A percentile compares a stretch with the other conserved stretches of the same genome.
Evolutionary conservation across 1,140 invertebrate genomes (phyloP).

Genomic region (Lordiphosa stackelbergi): DNA sequence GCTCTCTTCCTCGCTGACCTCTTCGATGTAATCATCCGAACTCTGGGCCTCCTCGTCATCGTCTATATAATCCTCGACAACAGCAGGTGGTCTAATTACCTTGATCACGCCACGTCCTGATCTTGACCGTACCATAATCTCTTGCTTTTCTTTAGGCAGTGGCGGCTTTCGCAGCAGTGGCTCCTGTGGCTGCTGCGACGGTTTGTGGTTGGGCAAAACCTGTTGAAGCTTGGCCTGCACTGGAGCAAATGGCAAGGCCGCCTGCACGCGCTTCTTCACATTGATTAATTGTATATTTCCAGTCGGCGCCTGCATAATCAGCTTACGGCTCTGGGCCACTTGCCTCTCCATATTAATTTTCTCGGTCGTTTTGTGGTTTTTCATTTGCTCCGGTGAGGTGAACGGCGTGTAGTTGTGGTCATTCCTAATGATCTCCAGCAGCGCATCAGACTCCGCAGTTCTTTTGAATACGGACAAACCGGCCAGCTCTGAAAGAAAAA

Average conservation of each 20-base stretch:
- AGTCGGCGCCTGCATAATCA: constrained; percentile 40
- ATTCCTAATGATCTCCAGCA: constrained; percentile 79
- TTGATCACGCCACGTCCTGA: constrained; percentile 27
- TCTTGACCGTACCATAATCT: constrained; percentile 18
- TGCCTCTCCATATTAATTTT: constrained; percentile 47
- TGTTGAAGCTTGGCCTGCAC: constrained; percentile 28
- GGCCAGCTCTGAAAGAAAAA: constrained; percentile 68
- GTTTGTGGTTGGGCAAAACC: constrained; percentile 10
- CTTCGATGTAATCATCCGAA: constrained; percentile 71
- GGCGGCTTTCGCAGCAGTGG: constrained; percentile 17
- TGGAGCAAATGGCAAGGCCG: constrained; percentile 21
- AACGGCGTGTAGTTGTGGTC: constrained; percentile 84
- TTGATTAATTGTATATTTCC: constrained; percentile 44
- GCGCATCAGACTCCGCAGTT: constrained; percentile 60
- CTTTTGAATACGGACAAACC: constrained; percentile 57
- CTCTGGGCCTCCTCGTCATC: constrained; percentile 59
- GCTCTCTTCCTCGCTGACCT: constrained; percentile 56
- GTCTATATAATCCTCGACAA: constrained; percentile 43
- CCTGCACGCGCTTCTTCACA: constrained; percentile 41
- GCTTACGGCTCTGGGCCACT: constrained; percentile 40
- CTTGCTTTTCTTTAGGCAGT: constrained; percentile 27
- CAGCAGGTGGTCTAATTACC: constrained; percentile 26
- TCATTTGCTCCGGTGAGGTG: constrained; percentile 79
- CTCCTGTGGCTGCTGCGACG: constrained; percentile 9
- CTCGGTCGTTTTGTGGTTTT: constrained; percentile 58